A percentile compares a stretch with the other conserved stretches of the same genome.
Evolutionary conservation across 2,113 vertebrate genomes (phyloP).

Genomic region (Onychorhynchus coronatus): DNA sequence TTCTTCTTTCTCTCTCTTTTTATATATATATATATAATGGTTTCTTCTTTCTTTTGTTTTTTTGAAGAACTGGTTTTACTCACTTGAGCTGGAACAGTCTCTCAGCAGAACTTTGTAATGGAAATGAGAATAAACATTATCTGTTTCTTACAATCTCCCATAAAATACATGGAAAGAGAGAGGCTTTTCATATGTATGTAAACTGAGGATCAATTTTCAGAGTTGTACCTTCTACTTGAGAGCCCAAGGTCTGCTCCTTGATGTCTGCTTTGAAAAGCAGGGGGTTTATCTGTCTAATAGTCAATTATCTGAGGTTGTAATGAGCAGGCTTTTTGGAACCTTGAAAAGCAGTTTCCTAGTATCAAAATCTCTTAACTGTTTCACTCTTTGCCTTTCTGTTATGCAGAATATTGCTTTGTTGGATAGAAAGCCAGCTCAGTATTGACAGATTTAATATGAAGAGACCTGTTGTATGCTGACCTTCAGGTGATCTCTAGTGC

Average conservation of each 20-base stretch:
- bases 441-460: background rate
- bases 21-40: background rate
- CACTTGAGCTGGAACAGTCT: slow-evolving; percentile 6
- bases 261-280: slow-evolving; percentile 39
- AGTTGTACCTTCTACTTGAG: slow-evolving; percentile 1
- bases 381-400: background rate
- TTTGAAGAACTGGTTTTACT: slow-evolving; percentile 52
- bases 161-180: background rate
- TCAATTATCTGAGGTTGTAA: slow-evolving; percentile 29
- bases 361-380: background rate
- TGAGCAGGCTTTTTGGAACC: background rate
- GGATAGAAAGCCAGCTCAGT: background rate
- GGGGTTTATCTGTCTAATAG: background rate
- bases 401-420: background rate
- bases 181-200: slow-evolving; percentile 11
- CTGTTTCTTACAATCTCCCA: slow-evolving; percentile 11
- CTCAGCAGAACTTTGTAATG: slow-evolving; percentile 53
- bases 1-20: background rate
- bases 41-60: background rate
- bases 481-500: slow-evolving; percentile 15
- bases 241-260: background rate
- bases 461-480: slow-evolving; percentile 18
- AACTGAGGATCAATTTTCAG: slow-evolving; percentile 12
- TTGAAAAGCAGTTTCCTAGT: slow-evolving; percentile 15
- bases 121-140: slow-evolving; percentile 39